Base-by-base conservation (phyloP, 2,113 vertebrate species). In the Mastomys natalensis region DNA sequence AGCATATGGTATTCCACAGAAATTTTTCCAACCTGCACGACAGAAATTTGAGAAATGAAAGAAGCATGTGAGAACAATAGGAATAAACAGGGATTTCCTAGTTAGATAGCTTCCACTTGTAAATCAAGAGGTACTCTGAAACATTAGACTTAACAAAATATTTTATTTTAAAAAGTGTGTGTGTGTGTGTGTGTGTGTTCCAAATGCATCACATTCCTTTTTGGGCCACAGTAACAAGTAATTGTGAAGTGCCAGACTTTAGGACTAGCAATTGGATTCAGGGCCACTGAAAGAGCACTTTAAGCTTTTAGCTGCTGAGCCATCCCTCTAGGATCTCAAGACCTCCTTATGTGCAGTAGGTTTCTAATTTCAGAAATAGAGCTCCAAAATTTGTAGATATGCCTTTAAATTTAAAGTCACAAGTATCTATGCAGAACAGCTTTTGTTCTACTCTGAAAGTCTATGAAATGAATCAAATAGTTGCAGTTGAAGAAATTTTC, bases 321-420 rank as follows among this genome's bases (percentile, higher is more conserved):
- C 43, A 22, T 48, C 82, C 29, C 60, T 31, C 29, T 4, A 85
- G 58, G 15, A 64, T 64, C 43, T 68, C 43, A 86, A 66, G 22
- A 22, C 4, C 5, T 45, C 26, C 29, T 4, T 43, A 19, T 40
- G 7, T 76, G 17, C 7, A 76, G 24, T 34, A 89, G 80, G 31
- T 73, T 84, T 96, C 84, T 92, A 94, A 74, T 85, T 80, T 90
- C 16, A 80, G 5, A 19, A 74, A 90, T 55, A 64, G 81, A 90
- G 9, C n/a, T 96, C 34, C 40, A 24, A 8, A 70, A 29, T 60
- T 96, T 85, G 55, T 78, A 64, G 62, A 86, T 72, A 60, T 78
- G 17, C 48, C 43, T 96, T 91, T 74, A 93, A 72, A 73, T 64
- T 7, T 19, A 22, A 43, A 73, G n/a, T 66, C 53, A 26, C 60